A percentile compares a stretch with the other conserved stretches of the same genome.
These are phyloP conservation scores for Argentina silus DNA, from an alignment of 2,797 vertebrate genomes.

Conservation along the genomic window DNA sequence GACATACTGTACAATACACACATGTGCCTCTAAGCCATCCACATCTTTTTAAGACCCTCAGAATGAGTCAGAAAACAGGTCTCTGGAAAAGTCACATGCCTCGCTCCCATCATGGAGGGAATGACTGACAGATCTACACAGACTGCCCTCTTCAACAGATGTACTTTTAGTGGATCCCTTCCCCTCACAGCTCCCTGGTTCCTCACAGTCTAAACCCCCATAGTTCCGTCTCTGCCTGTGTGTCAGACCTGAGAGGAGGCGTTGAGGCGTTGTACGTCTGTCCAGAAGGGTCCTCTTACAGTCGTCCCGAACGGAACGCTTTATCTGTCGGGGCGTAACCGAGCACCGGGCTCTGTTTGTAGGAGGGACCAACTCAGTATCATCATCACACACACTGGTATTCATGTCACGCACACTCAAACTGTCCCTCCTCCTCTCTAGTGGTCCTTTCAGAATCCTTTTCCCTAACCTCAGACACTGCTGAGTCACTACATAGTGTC, in stretches of 20 bases:
- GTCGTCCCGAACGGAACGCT: too few relatives aligned
- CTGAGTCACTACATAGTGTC: background rate
- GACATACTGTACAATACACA: too few relatives aligned
- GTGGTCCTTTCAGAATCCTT: background rate
- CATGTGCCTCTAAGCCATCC: background rate
- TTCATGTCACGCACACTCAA: conserved; percentile 10
- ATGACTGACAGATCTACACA: background rate
- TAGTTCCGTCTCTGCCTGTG: background rate
- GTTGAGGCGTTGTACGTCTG: too few relatives aligned
- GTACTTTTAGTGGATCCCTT: too few relatives aligned
- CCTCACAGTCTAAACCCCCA: background rate
- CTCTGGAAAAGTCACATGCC: conserved; percentile 65
- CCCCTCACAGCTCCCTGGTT: background rate
- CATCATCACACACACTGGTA: background rate
- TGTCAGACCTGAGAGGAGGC: too few relatives aligned
- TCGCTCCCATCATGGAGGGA: conserved; percentile 24
- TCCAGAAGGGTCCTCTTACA: too few relatives aligned
- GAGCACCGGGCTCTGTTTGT: too few relatives aligned
- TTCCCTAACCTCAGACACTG: conserved; percentile 7
- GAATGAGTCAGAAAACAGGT: conserved; percentile 67
- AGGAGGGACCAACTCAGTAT: background rate
- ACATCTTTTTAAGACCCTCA: background rate
- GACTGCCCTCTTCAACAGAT: too few relatives aligned
- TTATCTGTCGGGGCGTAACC: background rate
- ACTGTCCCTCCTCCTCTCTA: background rate